Evolutionary conservation across 2,888 invertebrate species (phyloP), one percentile per base, ranked within the genome.

Genomic region (Heliconius ismenius): DNA sequence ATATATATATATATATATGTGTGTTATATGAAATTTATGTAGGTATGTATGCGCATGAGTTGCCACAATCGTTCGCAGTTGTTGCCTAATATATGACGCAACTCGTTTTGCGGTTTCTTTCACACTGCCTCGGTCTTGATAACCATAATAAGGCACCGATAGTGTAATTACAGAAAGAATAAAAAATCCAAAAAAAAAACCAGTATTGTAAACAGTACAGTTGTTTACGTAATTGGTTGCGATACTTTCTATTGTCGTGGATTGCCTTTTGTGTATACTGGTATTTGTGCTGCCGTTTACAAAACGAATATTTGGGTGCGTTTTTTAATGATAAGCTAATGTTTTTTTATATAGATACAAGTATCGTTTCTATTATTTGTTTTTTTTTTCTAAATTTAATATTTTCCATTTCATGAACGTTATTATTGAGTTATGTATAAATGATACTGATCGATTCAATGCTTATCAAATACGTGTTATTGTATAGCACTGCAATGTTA

Each of bases 241-340:
- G 83, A 86, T 83, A 87, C 90, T 91, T 89, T 90, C 91, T 89
- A 92, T 93, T 93, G 92, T 92, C 84, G 86, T 90, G 90, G 91
- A 90, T 92, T 93, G 83, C 87, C 83, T 89, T 92, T 91, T 90
- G n/a, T 58, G 54, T n/a, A 13, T 11, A 21, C 54, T 49, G 49
- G 18, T 49, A 2, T 49, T 49, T 18, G 49, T 91, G 83, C 84
- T 87, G 85, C 87, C 87, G 86, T 90, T 91, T 88, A 86, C 86
- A 84, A 86, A 85, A 85, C 83, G 83, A 81, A 83, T 81, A 82
- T 85, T 86, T 82, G 79, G 84, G 82, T 83, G 82, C 83, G 81
- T 85, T 84, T 81, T 83, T 83, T 81, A 79, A 82, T 83, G 84
- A 18, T 18, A 3, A 15, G 6, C 43, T 43, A 15, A 43, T 43